phyloP scores from a whole-genome alignment of 2,797 vertebrate species.

The Manis pentadactyla region DNA sequence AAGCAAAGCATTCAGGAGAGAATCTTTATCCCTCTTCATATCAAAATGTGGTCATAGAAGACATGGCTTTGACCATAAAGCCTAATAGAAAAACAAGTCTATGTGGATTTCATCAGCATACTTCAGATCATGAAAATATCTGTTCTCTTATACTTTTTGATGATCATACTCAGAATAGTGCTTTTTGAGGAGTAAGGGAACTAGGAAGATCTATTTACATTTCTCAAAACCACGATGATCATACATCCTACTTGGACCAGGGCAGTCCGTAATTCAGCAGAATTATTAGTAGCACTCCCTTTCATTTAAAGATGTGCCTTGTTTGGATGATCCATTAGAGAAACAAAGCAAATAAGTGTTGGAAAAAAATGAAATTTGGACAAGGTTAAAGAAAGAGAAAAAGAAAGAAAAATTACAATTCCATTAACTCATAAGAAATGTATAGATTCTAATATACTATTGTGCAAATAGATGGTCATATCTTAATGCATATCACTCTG shows the following conservation, averaged over 20 bases:
- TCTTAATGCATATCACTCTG: not conserved
- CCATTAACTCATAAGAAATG: not conserved
- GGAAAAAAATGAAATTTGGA: constrained; percentile 41
- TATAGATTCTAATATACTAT: not conserved
- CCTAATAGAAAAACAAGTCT: not conserved
- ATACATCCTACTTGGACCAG: not conserved
- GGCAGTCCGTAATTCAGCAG: not conserved
- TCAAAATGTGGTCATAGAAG: not conserved
- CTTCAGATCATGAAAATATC: not conserved
- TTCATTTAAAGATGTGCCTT: not conserved
- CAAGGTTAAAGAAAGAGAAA: not conserved
- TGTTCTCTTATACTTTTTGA: not conserved
- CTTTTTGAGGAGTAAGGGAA: not conserved
- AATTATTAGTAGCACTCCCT: not conserved
- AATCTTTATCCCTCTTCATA: not conserved
- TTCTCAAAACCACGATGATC: not conserved
- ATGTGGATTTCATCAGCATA: not conserved
- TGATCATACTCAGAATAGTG: not conserved
- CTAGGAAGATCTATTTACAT: not conserved
- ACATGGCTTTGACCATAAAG: not conserved
- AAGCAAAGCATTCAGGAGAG: not conserved
- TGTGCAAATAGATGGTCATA: not conserved
- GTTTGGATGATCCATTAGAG: not conserved
- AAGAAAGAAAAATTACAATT: not conserved
- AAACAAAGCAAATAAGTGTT: not conserved